Evolutionary conservation across 2,113 vertebrate species (phyloP).

Genomic region (Poeciliopsis turrubarensis): DNA sequence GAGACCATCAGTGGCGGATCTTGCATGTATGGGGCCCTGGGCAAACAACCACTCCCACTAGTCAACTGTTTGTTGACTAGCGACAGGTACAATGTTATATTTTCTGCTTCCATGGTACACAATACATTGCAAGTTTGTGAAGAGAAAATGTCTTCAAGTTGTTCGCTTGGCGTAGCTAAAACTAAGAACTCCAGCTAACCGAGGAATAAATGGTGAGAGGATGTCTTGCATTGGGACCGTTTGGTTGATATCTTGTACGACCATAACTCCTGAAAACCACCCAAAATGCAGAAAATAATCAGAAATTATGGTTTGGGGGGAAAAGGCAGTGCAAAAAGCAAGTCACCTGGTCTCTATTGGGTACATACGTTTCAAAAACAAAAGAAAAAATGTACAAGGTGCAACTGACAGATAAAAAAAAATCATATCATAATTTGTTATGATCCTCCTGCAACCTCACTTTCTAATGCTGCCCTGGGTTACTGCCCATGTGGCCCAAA

Average conservation of each 20-base stretch:
- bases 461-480: too few relatives aligned
- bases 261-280: too few relatives aligned
- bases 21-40: background rate
- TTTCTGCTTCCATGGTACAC: background rate
- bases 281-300: too few relatives aligned
- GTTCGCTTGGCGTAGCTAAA: background rate
- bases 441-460: too few relatives aligned
- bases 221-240: background rate
- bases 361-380: background rate
- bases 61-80: background rate
- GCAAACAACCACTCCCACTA: background rate
- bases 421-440: too few relatives aligned
- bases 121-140: too few relatives aligned
- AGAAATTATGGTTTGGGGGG: too few relatives aligned
- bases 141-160: background rate
- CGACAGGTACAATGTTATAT: background rate
- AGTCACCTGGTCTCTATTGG: too few relatives aligned
- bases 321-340: background rate
- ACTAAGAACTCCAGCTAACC: background rate
- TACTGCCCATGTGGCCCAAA: too few relatives aligned
- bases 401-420: too few relatives aligned
- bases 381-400: background rate
- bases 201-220: background rate
- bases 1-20: background rate
- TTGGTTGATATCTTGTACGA: too few relatives aligned